These are phyloP conservation scores for Arnoldichthys spilopterus DNA, from an alignment of 2,797 vertebrate genomes.

Conservation along the genomic window DNA sequence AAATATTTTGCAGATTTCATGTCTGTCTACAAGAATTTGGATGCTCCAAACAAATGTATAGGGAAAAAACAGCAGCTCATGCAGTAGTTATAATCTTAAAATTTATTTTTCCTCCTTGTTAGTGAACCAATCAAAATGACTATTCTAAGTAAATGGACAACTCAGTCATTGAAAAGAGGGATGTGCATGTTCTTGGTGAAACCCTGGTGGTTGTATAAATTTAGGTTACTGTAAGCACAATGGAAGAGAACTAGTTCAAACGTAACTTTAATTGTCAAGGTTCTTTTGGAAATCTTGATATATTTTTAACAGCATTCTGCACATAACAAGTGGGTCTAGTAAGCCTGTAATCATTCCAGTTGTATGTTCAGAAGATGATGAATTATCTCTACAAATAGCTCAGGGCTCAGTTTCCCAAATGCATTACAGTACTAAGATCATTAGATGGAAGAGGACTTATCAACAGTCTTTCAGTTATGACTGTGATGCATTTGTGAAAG, in stretches of 20 bases:
- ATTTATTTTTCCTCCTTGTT: not conserved
- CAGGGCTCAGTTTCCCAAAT: constrained; percentile 10
- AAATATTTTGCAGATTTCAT: too few species aligned
- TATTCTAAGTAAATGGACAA: not conserved
- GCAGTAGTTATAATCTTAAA: too few species aligned
- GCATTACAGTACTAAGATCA: constrained; percentile 4
- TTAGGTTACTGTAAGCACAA: not conserved
- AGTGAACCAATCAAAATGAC: not conserved
- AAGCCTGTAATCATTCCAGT: not conserved
- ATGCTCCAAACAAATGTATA: too few species aligned
- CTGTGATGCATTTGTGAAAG: constrained; percentile 27
- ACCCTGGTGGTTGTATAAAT: not conserved
- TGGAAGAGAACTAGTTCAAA: not conserved
- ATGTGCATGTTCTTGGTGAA: not conserved
- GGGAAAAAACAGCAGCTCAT: too few species aligned
- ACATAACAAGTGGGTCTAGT: not conserved
- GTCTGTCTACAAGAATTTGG: too few species aligned
- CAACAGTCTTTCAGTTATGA: not conserved
- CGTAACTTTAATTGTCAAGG: not conserved
- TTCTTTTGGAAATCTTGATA: not conserved
- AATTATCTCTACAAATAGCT: not conserved
- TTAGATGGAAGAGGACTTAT: constrained; percentile 7
- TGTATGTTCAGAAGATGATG: not conserved
- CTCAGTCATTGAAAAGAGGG: not conserved
- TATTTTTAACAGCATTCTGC: not conserved